Base-by-base conservation (phyloP, 2,113 vertebrate genomes). In the Bagarius yarrelli region DNA sequence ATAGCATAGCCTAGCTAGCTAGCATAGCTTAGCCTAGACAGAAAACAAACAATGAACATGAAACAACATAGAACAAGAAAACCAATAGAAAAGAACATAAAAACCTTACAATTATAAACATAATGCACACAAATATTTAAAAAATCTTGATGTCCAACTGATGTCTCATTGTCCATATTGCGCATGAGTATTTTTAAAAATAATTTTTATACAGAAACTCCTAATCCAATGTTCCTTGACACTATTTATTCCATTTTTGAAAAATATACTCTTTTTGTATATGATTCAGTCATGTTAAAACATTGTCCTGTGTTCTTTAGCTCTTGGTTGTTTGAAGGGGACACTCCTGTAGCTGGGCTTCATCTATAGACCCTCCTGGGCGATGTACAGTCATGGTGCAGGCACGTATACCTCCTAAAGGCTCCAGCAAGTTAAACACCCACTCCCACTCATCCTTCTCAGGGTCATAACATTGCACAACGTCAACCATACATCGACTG, bases 401-500 rank as follows among this genome's bases (percentile, higher is more conserved):
- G 59, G 94, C 93, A 0, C 94, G 90, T 6, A 94, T 94, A 64
- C 93, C 94, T 40, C 94, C 94, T 5, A 95, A 91, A 12, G 94
- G 93, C 87, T 95, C 94, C 67, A 93, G 87, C 27, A 95, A 90
- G 0, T 93, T 90, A 60, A 94, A 95, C 1, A 93, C 92, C 59
- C 91, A 80, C 85, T 93, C 90, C 94, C 94, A 95, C 30, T 71
- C 85, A 14, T 95, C 91, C 40, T 25, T 53, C 63, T 93, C 88
- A 0, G 93, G 93, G 40, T 94, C 92, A 3, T 95, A 94, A 19
- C 92, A 86, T 85, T 95, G 94, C 86, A 95, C 93, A 0, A 94
- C 89, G 81, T 94, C 93, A 5, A 95, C 92, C 94, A 94, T 95
- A 84, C 93, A 95, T 1, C 91, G 88, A 87, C 91, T 95, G 91